Evolutionary conservation across 2,113 vertebrate species (phyloP).

Genomic region (Psephotus haematonotus): DNA sequence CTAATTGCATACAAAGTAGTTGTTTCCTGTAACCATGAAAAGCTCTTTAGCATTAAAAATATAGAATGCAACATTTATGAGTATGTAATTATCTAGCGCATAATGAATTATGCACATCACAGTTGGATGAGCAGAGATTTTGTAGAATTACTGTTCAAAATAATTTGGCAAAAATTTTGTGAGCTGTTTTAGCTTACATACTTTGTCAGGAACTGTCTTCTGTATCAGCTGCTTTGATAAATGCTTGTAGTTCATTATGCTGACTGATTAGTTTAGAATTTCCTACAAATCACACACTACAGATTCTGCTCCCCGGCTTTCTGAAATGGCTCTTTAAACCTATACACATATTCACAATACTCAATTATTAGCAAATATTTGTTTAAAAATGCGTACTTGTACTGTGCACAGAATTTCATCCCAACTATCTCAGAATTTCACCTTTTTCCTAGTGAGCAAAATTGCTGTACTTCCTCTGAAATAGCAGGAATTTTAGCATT

Average conservation of each 20-base stretch:
- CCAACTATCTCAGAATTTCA: neutral
- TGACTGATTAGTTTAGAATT: neutral
- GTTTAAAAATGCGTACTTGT: neutral
- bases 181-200: neutral
- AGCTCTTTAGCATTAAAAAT: neutral
- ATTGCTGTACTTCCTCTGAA: neutral
- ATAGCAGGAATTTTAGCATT: neutral
- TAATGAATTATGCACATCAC: neutral
- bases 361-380: neutral
- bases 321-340: neutral
- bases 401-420: neutral
- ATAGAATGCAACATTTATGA: neutral
- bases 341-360: neutral
- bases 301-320: neutral
- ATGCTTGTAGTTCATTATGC: neutral
- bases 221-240: neutral
- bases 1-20: neutral
- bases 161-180: neutral
- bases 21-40: neutral
- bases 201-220: neutral
- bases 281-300: neutral
- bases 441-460: neutral
- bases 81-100: neutral
- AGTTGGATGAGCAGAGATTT: neutral
- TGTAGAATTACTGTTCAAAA: neutral